Conservation (phyloP, 2,888 invertebrate species). For the Campopleginae sp. region DNA sequence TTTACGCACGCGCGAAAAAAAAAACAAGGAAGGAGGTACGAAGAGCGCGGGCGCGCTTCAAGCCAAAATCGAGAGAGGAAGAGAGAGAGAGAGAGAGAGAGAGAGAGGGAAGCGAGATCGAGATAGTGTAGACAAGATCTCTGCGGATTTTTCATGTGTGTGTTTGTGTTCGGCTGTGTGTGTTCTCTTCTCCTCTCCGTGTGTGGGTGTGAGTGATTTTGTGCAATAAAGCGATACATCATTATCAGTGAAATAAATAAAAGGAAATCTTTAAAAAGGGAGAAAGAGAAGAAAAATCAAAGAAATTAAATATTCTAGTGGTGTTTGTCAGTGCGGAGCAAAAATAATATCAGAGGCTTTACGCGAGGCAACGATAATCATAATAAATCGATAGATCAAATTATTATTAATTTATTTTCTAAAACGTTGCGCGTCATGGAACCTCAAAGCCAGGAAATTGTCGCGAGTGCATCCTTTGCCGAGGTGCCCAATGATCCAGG, state of each 20-base stretch:
- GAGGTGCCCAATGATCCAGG: slow-evolving; percentile 98
- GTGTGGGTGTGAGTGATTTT: slow-evolving; percentile 38
- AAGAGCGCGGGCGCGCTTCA: slow-evolving; percentile 53
- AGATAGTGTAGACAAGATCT: slow-evolving; percentile 46
- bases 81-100: slow-evolving; percentile 52
- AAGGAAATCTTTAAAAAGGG: not conserved
- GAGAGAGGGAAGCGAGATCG: slow-evolving; percentile 16
- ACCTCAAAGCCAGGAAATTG: slow-evolving; percentile 91
- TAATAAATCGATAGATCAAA: slow-evolving; percentile 17
- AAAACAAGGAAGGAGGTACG: slow-evolving; percentile 45
- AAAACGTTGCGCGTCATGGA: slow-evolving; percentile 86
- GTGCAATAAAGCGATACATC: slow-evolving; percentile 31
- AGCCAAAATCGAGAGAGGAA: slow-evolving; percentile 62
- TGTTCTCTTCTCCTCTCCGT: slow-evolving; percentile 42
- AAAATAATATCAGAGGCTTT: slow-evolving; percentile 14
- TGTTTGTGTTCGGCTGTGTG: slow-evolving; percentile 39
- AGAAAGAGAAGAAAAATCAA: slow-evolving; percentile 8
- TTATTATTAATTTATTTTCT: slow-evolving; percentile 9
- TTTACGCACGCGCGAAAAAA: slow-evolving; percentile 50
- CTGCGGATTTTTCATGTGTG: slow-evolving; percentile 35
- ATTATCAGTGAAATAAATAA: slow-evolving; percentile 22
- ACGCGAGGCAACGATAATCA: slow-evolving; percentile 12
- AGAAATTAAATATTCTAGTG: slow-evolving; percentile 36
- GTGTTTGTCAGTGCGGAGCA: slow-evolving; percentile 34
- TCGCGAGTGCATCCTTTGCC: slow-evolving; percentile 91